A percentile compares a stretch with the other conserved stretches of the same genome.
These are phyloP conservation scores for Rattus norvegicus DNA, from an alignment of 2,113 vertebrate species.

Conservation along the genomic window GRCr8 NC_086028.1:83641001-83641500, in stretches of 20 bases:
- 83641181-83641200: background rate
- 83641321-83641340: constrained; percentile 28
- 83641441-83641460: background rate
- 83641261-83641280: background rate
- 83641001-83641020: too few species aligned
- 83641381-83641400: background rate
- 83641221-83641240: background rate
- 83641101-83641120: constrained; percentile 22
- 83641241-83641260: background rate
- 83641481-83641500: background rate
- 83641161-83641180: constrained; percentile 5
- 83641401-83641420: background rate
- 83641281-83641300: background rate
- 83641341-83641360: constrained; percentile 49
- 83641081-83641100: background rate
- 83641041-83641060: background rate
- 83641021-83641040: too few species aligned
- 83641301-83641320: background rate
- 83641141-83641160: background rate
- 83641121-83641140: background rate
- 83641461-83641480: background rate
- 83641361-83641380: background rate
- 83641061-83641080: background rate
- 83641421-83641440: background rate
- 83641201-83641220: constrained; percentile 22